A percentile compares a stretch with the other conserved stretches of the same genome.
phyloP scores from a whole-genome alignment of 2,888 invertebrate genomes.

The Acrobasis repandana region DNA sequence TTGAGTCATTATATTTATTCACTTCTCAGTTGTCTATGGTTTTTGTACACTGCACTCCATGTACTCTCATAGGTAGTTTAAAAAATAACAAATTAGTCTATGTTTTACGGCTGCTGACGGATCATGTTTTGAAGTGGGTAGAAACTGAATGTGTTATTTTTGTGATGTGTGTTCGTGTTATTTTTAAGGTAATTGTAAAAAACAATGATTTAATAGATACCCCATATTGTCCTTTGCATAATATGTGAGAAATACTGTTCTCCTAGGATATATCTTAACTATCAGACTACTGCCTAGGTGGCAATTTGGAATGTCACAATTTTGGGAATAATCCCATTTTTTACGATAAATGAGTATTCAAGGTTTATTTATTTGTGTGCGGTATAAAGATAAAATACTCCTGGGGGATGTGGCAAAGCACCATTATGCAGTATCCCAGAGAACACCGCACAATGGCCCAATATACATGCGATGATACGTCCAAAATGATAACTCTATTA shows the following conservation, averaged over 20 bases:
- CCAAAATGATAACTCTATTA: constrained; percentile 19
- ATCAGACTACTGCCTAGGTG: constrained; percentile 69
- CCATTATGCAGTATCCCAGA: neutral
- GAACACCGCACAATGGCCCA: neutral
- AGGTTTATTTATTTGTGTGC: constrained; percentile 5
- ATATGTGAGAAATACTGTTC: constrained; percentile 26
- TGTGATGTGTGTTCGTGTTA: constrained; percentile 79
- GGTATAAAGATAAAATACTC: neutral
- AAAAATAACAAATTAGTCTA: constrained; percentile 37
- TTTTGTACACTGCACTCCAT: neutral
- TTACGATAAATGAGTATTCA: constrained; percentile 14
- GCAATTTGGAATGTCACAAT: constrained; percentile 70
- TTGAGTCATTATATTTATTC: neutral
- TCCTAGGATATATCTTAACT: constrained; percentile 32
- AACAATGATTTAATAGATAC: constrained; percentile 30
- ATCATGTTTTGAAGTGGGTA: constrained; percentile 79
- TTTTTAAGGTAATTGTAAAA: constrained; percentile 69
- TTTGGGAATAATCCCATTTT: constrained; percentile 45
- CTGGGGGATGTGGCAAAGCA: neutral
- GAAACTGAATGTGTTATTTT: constrained; percentile 75
- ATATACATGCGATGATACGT: constrained; percentile 25
- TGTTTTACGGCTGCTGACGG: constrained; percentile 64
- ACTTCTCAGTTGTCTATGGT: neutral
- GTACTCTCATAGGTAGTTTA: neutral
- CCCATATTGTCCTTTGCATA: constrained; percentile 23